Base-by-base conservation (phyloP, 2,113 vertebrate genomes). In the Pipa parva region DNA sequence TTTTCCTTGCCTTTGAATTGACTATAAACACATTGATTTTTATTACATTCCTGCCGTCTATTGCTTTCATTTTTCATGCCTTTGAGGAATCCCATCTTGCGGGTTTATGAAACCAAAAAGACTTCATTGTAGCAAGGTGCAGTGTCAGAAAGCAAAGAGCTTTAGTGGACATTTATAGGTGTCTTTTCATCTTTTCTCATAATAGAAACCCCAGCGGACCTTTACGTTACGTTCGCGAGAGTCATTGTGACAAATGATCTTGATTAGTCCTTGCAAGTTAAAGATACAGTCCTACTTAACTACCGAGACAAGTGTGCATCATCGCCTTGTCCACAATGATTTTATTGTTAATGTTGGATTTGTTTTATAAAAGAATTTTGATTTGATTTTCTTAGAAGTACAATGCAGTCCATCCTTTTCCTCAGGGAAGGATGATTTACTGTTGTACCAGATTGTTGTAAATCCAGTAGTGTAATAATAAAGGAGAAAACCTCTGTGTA, bases 191-290 rank as follows among this genome's bases (percentile, higher is more conserved):
- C 24, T 20, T 46, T 52, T 61, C 66, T 33, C 36, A 45, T 45
- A 54, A 51, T 29, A 25, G 13, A 12, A 52, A 45, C 48, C 66
- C 48, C 48, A n/a, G 27, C 39, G 46, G 63, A 5, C 27, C 21
- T 58, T 55, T 51, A 39, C 39, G 36, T 59, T 37, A 46, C 25
- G 50, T 59, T 68, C 42, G 28, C 50, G 56, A 68, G 64, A 68
- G 49, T 59, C 48, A 50, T 51, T 59, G 39, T 36, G 64, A 68
- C 56, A 59, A 56, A 68, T 59, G 64, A 50, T 59, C 64, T 59
- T 68, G 64, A 68, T 61, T 42, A 70, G 66, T 70, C 57, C 57
- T 61, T 70, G 66, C 28, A n/a, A 45, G 59, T 59, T 59, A 68
- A 59, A 51, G 55, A 48, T 29, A 39, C 4, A 25, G 64, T 55